Evolutionary conservation across 2,888 invertebrate species (phyloP), one percentile per base, ranked within the genome.

Genomic region (Torymus texanus): DNA sequence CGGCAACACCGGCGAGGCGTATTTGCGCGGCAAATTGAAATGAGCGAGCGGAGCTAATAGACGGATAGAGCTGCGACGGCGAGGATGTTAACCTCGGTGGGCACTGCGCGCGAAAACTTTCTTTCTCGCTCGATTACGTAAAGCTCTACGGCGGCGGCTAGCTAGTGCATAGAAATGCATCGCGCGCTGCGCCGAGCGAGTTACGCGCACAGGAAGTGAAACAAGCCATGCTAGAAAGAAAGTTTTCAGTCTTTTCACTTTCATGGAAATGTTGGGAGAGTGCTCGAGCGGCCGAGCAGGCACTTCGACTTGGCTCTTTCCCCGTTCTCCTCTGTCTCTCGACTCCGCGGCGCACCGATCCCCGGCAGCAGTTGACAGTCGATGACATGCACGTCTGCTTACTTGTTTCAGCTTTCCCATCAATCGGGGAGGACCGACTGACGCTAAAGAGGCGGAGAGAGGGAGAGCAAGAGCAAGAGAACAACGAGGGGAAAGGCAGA

Each of bases 241-340:
- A 90, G 90, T 89, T 89, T 88, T 89, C 88, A 87, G 88, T 88
- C 88, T 89, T 90, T 90, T 90, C 90, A 90, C 90, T 90, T 90
- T 90, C 90, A 88, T 88, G 88, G 87, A 90, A 90, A 90, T 88
- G 84, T 86, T 13, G 58, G 5, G 58, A 59, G 10, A 59, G 16
- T 3, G 58, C 29, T 29, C 4, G 29, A 29, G 29, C 29, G 29
- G 29, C 29, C 29, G 29, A 29, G 29, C 29, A n/a, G n/a, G n/a
- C 29, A 29, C 29, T 29, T 29, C 2, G 29, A 29, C 29, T 29
- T 29, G 29, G 29, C 29, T 29, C 29, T 29, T 29, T 29, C 29
- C 3, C 29, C 5, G 5, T 29, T 29, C 29, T 29, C 29, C 29
- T 29, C 29, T 29, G 5, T 4, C 29, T 29, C 29, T 29, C 5